These are phyloP conservation scores for Shargacucullia verbasci DNA, from an alignment of 2,888 invertebrate species.

Conservation along the genomic window DNA sequence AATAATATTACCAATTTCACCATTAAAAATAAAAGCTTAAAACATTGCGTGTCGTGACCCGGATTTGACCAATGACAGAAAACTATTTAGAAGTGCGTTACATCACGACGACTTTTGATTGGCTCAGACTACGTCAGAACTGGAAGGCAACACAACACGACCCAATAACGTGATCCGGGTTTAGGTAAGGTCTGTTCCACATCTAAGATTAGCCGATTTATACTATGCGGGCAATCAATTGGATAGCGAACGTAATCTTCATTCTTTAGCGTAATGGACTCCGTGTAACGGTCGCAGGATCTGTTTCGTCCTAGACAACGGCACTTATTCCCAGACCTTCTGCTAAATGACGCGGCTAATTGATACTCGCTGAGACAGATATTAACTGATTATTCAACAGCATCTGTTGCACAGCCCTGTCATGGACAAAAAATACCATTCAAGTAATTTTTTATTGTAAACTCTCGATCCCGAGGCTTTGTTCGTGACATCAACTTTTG, in stretches of 20 bases:
- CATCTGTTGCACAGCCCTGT: constrained; percentile 66
- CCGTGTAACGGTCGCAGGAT: constrained; percentile 67
- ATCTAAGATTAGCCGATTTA: constrained; percentile 40
- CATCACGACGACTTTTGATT: too few relatives aligned
- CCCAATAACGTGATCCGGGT: too few relatives aligned
- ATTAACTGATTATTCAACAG: constrained; percentile 70
- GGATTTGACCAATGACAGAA: too few relatives aligned
- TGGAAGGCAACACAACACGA: too few relatives aligned
- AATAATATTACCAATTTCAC: constrained; percentile 11
- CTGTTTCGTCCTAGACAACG: constrained; percentile 70
- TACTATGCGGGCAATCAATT: constrained; percentile 57
- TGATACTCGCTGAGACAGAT: constrained; percentile 65
- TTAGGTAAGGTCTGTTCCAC: not conserved
- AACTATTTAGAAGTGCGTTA: too few relatives aligned
- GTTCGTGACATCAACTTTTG: constrained; percentile 28
- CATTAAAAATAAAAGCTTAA: too few relatives aligned
- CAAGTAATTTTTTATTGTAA: constrained; percentile 27
- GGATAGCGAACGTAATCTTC: constrained; percentile 65
- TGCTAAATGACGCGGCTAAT: constrained; percentile 77
- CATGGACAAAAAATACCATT: constrained; percentile 48
- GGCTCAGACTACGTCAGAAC: too few relatives aligned
- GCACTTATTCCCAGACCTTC: constrained; percentile 76
- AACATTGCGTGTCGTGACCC: too few relatives aligned
- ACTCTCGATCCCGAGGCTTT: constrained; percentile 12
- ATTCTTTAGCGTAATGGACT: constrained; percentile 76